Conservation (phyloP, 2,888 invertebrate species). For the Hemithea aestivaria region DNA sequence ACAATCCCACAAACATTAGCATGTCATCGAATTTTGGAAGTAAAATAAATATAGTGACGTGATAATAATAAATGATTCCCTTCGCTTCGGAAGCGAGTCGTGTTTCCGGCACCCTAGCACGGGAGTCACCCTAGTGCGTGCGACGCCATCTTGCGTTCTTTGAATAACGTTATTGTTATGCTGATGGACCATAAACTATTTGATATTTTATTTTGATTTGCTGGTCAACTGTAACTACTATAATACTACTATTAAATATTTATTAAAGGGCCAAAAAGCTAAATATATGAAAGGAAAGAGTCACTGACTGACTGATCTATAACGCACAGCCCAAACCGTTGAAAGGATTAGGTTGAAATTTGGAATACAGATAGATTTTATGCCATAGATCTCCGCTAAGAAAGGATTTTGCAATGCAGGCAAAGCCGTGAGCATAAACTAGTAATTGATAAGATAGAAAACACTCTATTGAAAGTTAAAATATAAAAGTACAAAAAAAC, state of each 20-base stretch:
- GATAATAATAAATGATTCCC: slow-evolving; percentile 51
- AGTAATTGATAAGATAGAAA: too few relatives aligned
- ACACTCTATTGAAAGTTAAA: too few relatives aligned
- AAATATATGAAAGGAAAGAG: too few relatives aligned
- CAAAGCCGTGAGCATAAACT: too few relatives aligned
- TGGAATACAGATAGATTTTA: too few relatives aligned
- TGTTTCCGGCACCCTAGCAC: slow-evolving; percentile 59
- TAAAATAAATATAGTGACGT: slow-evolving; percentile 57
- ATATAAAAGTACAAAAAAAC: background rate
- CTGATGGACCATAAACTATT: slow-evolving; percentile 21
- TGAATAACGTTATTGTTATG: slow-evolving; percentile 47
- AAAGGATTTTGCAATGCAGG: too few relatives aligned
- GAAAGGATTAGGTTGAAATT: too few relatives aligned
- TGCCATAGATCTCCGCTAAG: too few relatives aligned
- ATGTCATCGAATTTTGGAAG: slow-evolving; percentile 52
- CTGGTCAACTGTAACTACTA: background rate
- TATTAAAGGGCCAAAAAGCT: too few relatives aligned
- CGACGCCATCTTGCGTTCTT: slow-evolving; percentile 64
- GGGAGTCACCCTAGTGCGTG: slow-evolving; percentile 15
- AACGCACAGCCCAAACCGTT: too few relatives aligned
- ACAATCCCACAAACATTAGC: slow-evolving; percentile 53
- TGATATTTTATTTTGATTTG: slow-evolving; percentile 11
- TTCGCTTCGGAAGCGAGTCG: slow-evolving; percentile 59
- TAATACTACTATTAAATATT: background rate
- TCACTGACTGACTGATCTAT: too few relatives aligned